Conservation (phyloP, 2,797 vertebrate species). For the Decapterus maruadsi region DNA sequence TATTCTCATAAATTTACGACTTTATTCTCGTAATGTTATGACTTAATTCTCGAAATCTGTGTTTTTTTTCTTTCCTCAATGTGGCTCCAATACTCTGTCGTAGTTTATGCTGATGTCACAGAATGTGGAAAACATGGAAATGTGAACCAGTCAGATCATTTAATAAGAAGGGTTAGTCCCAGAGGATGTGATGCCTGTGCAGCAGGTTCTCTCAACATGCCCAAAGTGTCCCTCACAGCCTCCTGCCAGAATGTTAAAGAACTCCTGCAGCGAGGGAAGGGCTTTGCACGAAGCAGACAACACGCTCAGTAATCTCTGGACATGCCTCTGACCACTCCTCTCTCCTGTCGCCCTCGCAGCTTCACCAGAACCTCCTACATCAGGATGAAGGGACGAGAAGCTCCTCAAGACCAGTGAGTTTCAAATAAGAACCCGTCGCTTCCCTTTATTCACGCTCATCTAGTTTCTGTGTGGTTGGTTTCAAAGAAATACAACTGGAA, state of each 20-base stretch:
- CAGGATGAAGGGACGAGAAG: conserved; percentile 65
- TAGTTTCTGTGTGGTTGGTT: not conserved
- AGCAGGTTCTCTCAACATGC: not conserved
- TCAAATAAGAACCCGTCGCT: not conserved
- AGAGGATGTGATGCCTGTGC: not conserved
- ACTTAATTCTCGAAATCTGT: too few relatives aligned
- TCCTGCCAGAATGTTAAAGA: conserved; percentile 18
- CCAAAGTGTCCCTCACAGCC: conserved; percentile 7
- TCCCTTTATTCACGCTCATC: not conserved
- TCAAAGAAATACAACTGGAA: not conserved
- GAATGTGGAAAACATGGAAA: too few relatives aligned
- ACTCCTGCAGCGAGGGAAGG: conserved; percentile 33
- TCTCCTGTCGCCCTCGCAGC: conserved; percentile 37
- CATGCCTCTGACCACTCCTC: conserved; percentile 7
- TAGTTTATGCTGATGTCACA: too few relatives aligned
- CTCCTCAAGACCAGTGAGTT: conserved; percentile 76
- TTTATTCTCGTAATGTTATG: too few relatives aligned
- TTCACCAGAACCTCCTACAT: conserved; percentile 44
- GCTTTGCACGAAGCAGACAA: not conserved
- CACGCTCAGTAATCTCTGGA: not conserved
- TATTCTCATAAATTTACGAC: too few relatives aligned
- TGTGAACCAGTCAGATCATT: too few relatives aligned
- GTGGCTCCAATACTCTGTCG: too few relatives aligned
- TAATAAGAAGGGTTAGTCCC: too few relatives aligned
- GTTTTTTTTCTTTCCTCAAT: too few relatives aligned